Percentiles rank a stretch among this genome's conserved stretches.
Evolutionary conservation across 2,888 invertebrate genomes (phyloP).

Genomic region (Onchidella celtica): DNA sequence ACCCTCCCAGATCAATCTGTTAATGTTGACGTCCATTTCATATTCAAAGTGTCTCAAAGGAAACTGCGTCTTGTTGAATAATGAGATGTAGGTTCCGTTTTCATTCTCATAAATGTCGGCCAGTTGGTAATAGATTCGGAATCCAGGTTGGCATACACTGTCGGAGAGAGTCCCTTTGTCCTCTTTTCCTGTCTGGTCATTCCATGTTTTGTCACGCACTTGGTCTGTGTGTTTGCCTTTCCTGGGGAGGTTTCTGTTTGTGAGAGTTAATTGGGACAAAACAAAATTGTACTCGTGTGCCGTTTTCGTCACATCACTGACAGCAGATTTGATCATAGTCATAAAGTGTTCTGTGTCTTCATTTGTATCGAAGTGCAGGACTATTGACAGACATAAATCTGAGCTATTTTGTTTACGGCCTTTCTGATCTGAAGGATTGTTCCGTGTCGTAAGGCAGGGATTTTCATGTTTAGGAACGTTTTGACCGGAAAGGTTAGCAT

Average conservation of each 20-base stretch:
- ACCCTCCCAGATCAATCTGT: background rate
- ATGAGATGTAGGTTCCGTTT: background rate
- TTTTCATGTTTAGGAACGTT: too few species aligned
- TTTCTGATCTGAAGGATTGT: too few species aligned
- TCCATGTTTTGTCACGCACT: background rate
- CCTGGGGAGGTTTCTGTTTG: background rate
- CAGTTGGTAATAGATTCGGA: background rate
- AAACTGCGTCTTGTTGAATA: background rate
- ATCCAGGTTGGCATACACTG: background rate
- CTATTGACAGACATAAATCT: background rate
- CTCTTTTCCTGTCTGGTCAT: too few species aligned
- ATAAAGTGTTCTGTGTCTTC: background rate
- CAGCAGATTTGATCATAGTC: background rate
- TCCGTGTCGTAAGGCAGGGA: too few species aligned
- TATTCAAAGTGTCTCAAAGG: background rate
- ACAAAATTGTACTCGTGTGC: conserved; percentile 25
- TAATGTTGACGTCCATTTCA: background rate
- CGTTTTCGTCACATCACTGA: background rate
- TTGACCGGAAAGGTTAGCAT: too few species aligned
- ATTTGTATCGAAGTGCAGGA: background rate
- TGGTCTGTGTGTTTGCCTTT: too few species aligned
- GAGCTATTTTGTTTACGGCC: background rate
- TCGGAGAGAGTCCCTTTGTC: too few species aligned
- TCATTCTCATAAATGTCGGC: background rate
- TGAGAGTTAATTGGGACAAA: background rate